These are phyloP conservation scores for Kryptolebias ocellatus DNA, from an alignment of 2,797 vertebrate species.

Conservation along the genomic window DNA sequence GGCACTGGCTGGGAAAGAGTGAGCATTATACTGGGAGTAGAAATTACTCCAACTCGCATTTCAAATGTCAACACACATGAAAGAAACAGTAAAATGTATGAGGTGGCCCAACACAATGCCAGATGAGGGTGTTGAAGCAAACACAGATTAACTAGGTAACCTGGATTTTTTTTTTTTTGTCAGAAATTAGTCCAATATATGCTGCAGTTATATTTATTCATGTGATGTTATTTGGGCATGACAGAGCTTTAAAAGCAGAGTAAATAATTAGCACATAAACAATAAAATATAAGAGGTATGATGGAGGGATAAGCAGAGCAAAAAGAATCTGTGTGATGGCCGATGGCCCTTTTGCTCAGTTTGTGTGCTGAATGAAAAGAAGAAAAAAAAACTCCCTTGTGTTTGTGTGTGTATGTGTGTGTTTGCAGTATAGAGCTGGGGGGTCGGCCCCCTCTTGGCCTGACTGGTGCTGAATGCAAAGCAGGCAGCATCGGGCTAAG, in stretches of 20 bases:
- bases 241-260: constrained; percentile 3
- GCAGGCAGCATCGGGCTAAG: constrained; percentile 68
- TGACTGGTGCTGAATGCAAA: constrained; percentile 76
- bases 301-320: constrained; percentile 40
- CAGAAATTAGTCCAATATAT: not conserved
- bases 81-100: constrained; percentile 59
- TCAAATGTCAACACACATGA: constrained; percentile 69
- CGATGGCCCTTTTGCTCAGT: constrained; percentile 61
- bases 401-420: constrained; percentile 34
- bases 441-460: constrained; percentile 52
- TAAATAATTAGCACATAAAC: not conserved
- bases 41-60: constrained; percentile 52
- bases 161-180: no score
- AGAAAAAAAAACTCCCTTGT: constrained; percentile 55
- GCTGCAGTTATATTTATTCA: not conserved
- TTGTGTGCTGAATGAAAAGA: constrained; percentile 68
- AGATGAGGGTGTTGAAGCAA: constrained; percentile 22
- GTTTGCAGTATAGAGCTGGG: constrained; percentile 63
- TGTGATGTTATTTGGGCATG: not conserved
- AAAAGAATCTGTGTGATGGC: constrained; percentile 66
- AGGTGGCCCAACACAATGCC: constrained; percentile 41
- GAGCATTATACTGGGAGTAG: constrained; percentile 35
- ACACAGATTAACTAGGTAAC: not conserved
- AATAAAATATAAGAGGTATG: constrained; percentile 17
- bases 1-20: constrained; percentile 34